Evolutionary conservation across 2,888 invertebrate species (phyloP), one percentile per base, ranked within the genome.

Genomic region (Gryllus longicercus): DNA sequence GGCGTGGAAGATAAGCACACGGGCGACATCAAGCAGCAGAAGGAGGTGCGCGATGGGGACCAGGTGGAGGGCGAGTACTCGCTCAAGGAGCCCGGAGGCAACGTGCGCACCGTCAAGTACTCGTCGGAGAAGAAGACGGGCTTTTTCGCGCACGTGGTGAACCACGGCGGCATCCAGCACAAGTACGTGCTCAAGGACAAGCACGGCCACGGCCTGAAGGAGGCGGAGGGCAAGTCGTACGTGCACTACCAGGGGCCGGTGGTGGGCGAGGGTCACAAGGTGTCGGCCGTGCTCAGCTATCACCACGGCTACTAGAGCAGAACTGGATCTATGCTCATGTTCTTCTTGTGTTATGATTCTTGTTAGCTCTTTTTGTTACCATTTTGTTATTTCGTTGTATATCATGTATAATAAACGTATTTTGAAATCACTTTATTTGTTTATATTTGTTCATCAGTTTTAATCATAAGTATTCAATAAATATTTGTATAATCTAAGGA

Each of bases 31-130:
- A 25, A 77, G 14, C 21, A 21, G 49, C 77, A 77, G 77, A 38
- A 77, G 50, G 77, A 77, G 16, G 18, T 50, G n/a, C 77, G 77
- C 18, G 50, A 77, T 11, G 77, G 77, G 5, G 77, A 77, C 18
- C 14, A 18, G 11, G 77, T 77, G 4, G 77, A 50, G 50, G 77
- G 77, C 2, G 49, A 77, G 5, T 77, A 77, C 50, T 77, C 77
- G 11, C 50, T 63, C 63, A 12, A 49, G 49, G 77, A 77, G 18
- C 77, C 77, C 10, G 11, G 50, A 8, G 77, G 77, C 50, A 77
- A 77, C 49, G 38, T 77, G 12, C 49, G 83, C 82, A 88, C 89
- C 74, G 91, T 91, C 50, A 90, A 91, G 83, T 92, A 91, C 85
- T 89, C 91, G 49, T 90, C 91, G 23, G 90, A 90, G 79, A 81